Base-by-base conservation (phyloP, 2,797 vertebrate species). In the Ctenochaetus hawaiiensis region DNA sequence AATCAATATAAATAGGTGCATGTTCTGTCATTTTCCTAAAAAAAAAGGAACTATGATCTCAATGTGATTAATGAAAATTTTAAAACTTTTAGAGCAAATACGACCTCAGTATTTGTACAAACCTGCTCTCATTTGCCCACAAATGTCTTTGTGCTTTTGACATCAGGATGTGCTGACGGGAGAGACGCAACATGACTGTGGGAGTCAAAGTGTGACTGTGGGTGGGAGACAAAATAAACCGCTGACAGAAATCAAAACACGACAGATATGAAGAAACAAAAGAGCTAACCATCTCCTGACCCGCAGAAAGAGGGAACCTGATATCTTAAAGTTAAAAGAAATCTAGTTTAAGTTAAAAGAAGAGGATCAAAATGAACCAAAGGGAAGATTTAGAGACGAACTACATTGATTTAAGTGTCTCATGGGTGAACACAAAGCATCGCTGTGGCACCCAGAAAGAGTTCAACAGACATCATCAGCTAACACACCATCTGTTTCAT, bases 181-280 rank as follows among this genome's bases (percentile, higher is more conserved):
- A 57, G 75, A 57, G 65, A 67, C 41, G 34, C 58, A 72, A 68
- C 59, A 45, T 30, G 3, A 17, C 63, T 9, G 26, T 45, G 63
- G 43, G 64, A 54, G 73, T 67, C 76, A 34, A 13, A 70, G 81
- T 71, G 45, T 20, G 76, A 83, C 84, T 37, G 86, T 39, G 80
- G 84, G 88, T 74, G 81, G 68, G 67, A 83, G 78, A 78, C 52
- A 69, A 89, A 91, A 91, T 80, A 85, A 88, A 87, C 74, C 48
- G 10, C 13, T 11, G 20, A 58, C 66, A 72, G 70, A 76, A 72
- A 70, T 84, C 52, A 80, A 86, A 89, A 89, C 77, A 81, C 8
- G 18, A 49, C 6, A 14, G 8, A 54, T 47, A 54, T 41, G 23
- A 67, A 60, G 22, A 54, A 70, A 63, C 9, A 41, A 47, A 69